Evolutionary conservation across 2,113 vertebrate genomes (phyloP).

Genomic region (Oxyruncus cristatus): DNA sequence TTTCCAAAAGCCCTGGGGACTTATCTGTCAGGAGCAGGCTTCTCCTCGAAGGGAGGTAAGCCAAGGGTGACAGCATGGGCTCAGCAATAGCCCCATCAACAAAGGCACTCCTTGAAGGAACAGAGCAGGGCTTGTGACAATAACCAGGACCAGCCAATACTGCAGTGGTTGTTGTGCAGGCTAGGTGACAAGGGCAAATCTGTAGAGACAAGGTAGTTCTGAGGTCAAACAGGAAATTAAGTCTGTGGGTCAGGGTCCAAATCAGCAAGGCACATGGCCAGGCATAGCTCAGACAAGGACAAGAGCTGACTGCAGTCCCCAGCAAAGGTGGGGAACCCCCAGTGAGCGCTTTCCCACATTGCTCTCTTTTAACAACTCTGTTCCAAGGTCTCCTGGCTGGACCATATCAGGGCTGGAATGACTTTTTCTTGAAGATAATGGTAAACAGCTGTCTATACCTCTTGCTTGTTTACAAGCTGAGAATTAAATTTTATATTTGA

Average conservation of each 20-base stretch:
- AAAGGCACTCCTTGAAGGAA: background rate
- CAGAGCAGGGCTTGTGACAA: fast-evolving
- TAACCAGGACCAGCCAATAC: background rate
- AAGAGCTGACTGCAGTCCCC: background rate
- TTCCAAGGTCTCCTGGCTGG: background rate
- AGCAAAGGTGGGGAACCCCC: background rate
- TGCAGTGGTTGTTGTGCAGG: background rate
- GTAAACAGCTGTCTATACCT: background rate
- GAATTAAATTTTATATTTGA: background rate
- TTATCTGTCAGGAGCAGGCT: background rate
- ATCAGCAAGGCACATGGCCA: background rate
- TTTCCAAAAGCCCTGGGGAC: background rate
- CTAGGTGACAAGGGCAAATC: background rate
- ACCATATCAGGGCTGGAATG: background rate
- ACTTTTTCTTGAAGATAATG: background rate
- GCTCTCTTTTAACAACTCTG: background rate
- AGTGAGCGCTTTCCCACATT: background rate
- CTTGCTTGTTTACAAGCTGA: background rate
- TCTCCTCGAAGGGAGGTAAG: background rate
- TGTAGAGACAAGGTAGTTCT: background rate
- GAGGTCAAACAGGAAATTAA: background rate
- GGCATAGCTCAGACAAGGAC: background rate
- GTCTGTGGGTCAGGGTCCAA: background rate
- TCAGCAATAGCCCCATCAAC: background rate
- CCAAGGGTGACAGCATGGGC: background rate